Evolutionary conservation across 2,888 invertebrate species (phyloP), one percentile per base, ranked within the genome.

Genomic region (Cerceris ruficornis): DNA sequence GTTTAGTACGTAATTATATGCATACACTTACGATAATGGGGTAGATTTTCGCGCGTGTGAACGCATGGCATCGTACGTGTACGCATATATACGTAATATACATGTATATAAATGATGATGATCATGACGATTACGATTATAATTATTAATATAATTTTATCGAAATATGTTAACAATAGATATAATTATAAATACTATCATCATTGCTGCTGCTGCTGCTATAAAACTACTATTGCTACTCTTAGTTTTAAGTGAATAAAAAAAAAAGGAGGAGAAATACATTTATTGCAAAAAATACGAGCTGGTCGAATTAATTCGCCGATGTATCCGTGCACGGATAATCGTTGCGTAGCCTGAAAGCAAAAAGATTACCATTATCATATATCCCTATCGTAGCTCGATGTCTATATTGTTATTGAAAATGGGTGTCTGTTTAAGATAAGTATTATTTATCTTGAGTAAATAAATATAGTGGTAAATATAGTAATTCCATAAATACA

Each of bases 71-170:
- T 77, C 78, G 75, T 82, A 75, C 59, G 61, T 77, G 77, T 82
- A 84, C 61, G 77, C 82, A 78, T 86, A 78, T 83, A 82, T 83
- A 83, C 83, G 81, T 82, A 77, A 68, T 82, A 77, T 86, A 83
- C 77, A 73, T 74, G 78, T 83, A 86, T 88, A 88, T 84, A 86
- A 86, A 84, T 88, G 87, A 88, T 86, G 79, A 88, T 83, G 83
- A 83, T 86, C 86, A 86, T 83, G 84, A 87, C 85, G 86, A 87
- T 85, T 86, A 83, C 80, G 79, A 88, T 82, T 89, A 87, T 85
- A 86, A 88, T 87, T 79, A 88, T 86, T 84, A 86, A 86, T 87
- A 88, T 89, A 89, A 89, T 88, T 88, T 88, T 89, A 88, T 86
- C 81, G 70, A 86, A 81, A 81, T 84, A 86, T 84, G 86, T 87